Evolutionary conservation across 2,113 vertebrate genomes (phyloP), one percentile per base, ranked within the genome.

Genomic region (Tachysurus fulvidraco): DNA sequence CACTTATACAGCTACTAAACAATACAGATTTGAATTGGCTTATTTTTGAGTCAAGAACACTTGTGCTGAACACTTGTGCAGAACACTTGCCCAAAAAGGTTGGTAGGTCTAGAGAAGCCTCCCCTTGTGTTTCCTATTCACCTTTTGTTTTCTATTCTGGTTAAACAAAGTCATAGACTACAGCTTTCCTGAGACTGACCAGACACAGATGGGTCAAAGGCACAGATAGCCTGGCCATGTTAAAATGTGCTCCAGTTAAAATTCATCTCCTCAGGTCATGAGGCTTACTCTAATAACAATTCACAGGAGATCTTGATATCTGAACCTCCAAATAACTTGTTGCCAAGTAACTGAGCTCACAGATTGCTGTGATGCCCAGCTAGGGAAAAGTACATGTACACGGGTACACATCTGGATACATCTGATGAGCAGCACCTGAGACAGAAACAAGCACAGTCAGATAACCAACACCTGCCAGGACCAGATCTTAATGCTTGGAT

Each of bases 361-460:
- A 78, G 69, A 50, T 79, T 86, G 78, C 76, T 28, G 41, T 30
- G 59, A 84, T 69, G 80, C 25, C 65, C 87, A 85, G 81, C 88
- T 86, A 86, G 86, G 83, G 74, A 74, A 88, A 74, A 67, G 84
- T 57, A 81, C 44, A 85, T 57, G 28, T 85, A 57, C 55, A 62
- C 59, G 36, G 46, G 55, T 41, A 88, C 87, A 88, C 87, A 90
- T 90, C 89, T 90, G 89, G 87, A 90, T 85, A 74, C 85, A 81
- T 83, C 87, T 89, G 89, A 90, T 85, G 86, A 81, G 78, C 85
- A 84, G 50, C 46, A 54, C 60, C 46, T 85, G 80, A 80, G 79
- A 83, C 83, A 84, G 67, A 74, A 86, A 84, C 69, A 86, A 84
- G 82, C 83, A 77, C 62, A 83, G 67, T n/a, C 74, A 82, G 71